These are phyloP conservation scores for Beaufortia kweichowensis DNA, from an alignment of 2,113 vertebrate species.

Conservation along the genomic window DNA sequence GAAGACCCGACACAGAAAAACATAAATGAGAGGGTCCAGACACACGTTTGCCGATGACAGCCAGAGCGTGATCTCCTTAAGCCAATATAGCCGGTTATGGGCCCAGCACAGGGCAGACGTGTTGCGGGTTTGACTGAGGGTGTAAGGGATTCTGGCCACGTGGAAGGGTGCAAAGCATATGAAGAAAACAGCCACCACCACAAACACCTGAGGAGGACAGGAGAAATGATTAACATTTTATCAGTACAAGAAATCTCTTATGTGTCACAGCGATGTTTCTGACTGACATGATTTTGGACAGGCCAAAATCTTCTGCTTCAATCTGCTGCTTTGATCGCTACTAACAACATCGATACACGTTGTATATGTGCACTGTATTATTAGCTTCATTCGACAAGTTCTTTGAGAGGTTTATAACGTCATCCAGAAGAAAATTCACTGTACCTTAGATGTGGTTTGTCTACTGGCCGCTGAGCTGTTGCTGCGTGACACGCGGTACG, in stretches of 20 bases:
- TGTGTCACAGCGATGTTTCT: too few species aligned
- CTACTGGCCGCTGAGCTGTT: constrained; percentile 57
- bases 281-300: too few species aligned
- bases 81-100: constrained; percentile 66
- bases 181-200: constrained; percentile 77
- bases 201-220: constrained; percentile 66
- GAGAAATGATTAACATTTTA: neutral
- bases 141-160: constrained; percentile 73
- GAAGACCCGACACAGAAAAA: constrained; percentile 75
- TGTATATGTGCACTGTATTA: too few species aligned
- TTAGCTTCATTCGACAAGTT: too few species aligned
- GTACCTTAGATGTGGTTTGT: constrained; percentile 66
- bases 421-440: neutral
- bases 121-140: constrained; percentile 69
- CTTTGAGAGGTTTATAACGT: too few species aligned
- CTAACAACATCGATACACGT: too few species aligned
- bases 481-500: constrained; percentile 72
- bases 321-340: too few species aligned
- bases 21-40: constrained; percentile 78
- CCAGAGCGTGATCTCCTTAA: constrained; percentile 77
- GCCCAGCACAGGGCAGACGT: constrained; percentile 52
- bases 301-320: too few species aligned
- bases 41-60: constrained; percentile 74
- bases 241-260: too few species aligned
- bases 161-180: constrained; percentile 77